Percentiles rank a stretch among this genome's conserved stretches.
These are phyloP conservation scores for Caenorhabditis sinica DNA, from an alignment of 2,888 invertebrate genomes.

Conservation along the genomic window DNA sequence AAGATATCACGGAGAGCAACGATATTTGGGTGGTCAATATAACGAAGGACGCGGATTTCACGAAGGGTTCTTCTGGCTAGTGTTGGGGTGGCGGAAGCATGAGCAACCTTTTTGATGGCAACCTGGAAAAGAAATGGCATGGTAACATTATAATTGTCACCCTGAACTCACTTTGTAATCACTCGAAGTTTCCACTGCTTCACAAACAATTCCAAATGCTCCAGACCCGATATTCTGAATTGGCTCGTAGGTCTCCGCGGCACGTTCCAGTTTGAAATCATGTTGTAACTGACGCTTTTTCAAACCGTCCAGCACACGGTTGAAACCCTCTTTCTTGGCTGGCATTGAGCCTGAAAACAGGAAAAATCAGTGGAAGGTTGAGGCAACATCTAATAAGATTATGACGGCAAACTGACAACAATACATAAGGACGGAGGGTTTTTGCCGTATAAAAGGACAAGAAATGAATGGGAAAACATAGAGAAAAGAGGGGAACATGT, in stretches of 20 bases:
- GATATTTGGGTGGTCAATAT: constrained; percentile 80
- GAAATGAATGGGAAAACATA: constrained; percentile 1
- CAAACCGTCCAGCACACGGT: constrained; percentile 80
- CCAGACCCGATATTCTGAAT: constrained; percentile 81
- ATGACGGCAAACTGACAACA: constrained; percentile 39
- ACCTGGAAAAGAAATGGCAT: constrained; percentile 68
- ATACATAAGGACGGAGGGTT: constrained; percentile 10
- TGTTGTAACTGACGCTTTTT: constrained; percentile 79
- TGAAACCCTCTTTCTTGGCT: constrained; percentile 77
- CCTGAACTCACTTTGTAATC: constrained; percentile 61
- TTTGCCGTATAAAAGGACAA: constrained; percentile 39
- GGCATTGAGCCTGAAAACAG: constrained; percentile 56
- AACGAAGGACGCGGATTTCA: constrained; percentile 81
- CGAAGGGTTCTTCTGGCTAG: constrained; percentile 80
- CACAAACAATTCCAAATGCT: constrained; percentile 82
- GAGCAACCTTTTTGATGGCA: constrained; percentile 82
- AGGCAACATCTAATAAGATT: constrained; percentile 38
- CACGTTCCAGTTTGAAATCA: constrained; percentile 80
- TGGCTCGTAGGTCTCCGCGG: constrained; percentile 75
- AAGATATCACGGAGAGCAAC: constrained; percentile 80
- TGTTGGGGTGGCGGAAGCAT: constrained; percentile 82
- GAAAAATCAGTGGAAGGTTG: neutral
- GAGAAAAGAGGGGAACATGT: constrained; percentile 7
- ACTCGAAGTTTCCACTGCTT: constrained; percentile 76
- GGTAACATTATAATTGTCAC: neutral